A percentile compares a stretch with the other conserved stretches of the same genome.
Evolutionary conservation across 2,888 invertebrate species (phyloP).

Genomic region (Chrysodeixis includens): DNA sequence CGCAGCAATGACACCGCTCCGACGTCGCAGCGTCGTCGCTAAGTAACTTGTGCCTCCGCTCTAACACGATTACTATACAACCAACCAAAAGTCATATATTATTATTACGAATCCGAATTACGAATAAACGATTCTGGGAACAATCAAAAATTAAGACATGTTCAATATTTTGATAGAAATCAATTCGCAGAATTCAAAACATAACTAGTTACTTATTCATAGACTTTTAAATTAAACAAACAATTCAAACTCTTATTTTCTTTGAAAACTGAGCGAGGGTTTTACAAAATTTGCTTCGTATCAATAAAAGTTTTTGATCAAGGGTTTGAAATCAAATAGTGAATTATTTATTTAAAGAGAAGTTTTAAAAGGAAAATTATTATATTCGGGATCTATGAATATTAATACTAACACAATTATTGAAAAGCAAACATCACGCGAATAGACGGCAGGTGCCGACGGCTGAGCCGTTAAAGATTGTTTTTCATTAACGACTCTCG

Average conservation of each 20-base stretch:
- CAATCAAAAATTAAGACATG: not conserved
- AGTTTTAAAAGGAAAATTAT: not conserved
- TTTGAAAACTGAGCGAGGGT: not conserved
- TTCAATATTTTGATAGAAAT: slow-evolving; percentile 1
- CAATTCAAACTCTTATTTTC: not conserved
- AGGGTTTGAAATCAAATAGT: not conserved
- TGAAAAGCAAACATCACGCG: not conserved
- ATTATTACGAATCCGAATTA: no score
- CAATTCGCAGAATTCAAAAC: not conserved
- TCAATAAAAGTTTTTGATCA: not conserved
- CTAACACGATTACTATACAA: no score
- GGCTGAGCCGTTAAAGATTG: no score
- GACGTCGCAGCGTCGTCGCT: no score
- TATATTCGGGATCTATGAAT: no score
- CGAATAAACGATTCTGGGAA: not conserved
- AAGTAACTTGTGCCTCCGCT: no score
- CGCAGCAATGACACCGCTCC: no score
- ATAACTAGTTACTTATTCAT: not conserved
- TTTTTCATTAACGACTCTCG: no score
- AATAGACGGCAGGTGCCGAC: no score
- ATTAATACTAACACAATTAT: no score
- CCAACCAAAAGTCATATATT: not conserved
- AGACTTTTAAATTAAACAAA: not conserved
- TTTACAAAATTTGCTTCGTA: not conserved
- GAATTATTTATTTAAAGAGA: not conserved